Base-by-base conservation (phyloP, 2,888 invertebrate genomes). In the Hydraecia micacea region DNA sequence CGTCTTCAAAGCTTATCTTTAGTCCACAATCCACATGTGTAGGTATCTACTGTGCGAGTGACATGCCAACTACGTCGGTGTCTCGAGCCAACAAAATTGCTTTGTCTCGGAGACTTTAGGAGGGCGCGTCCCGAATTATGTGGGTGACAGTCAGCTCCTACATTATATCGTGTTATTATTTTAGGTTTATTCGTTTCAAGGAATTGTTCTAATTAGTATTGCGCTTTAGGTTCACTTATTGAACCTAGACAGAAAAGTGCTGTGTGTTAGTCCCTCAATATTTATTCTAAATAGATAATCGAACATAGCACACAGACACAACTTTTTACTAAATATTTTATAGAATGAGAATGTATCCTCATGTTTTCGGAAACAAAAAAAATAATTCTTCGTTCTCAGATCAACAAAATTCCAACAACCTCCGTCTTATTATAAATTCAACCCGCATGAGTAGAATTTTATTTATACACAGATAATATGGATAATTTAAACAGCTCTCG, bases 401-500 rank as follows among this genome's bases (percentile, higher is more conserved):
- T 52, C 9, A 68, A 68, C 32, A 52, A 73, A 58, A 39, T 65
- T 46, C 9, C 46, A 32, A 76, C 55, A 46, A 72, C 25, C 28
- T 62, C 36, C 32, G 60, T 80, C 66, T 80, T 73, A 83, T 81
- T 80, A 75, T 72, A 86, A 78, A 76, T 86, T 77, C 81, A 78
- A 80, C 79, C 81, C 81, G 79, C 85, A 80, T 87, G 88, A 89
- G 85, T 87, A 89, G 82, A 88, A 91, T 90, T 90, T 90, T 93
- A 92, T 91, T 88, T 86, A 86, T 79, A 88, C 90, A 90, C 88
- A 91, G 92, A 91, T 93, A 93, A 93, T 93, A 92, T 91, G 92
- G 91, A 93, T 95, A 95, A 95, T 95, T 95, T 94, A 95, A 95
- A 93, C 92, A 93, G 93, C 92, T 93, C 91, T 88, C 86, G 89